Base-by-base conservation (phyloP, 2,888 invertebrate species). In the Calameuta filiformis region DNA sequence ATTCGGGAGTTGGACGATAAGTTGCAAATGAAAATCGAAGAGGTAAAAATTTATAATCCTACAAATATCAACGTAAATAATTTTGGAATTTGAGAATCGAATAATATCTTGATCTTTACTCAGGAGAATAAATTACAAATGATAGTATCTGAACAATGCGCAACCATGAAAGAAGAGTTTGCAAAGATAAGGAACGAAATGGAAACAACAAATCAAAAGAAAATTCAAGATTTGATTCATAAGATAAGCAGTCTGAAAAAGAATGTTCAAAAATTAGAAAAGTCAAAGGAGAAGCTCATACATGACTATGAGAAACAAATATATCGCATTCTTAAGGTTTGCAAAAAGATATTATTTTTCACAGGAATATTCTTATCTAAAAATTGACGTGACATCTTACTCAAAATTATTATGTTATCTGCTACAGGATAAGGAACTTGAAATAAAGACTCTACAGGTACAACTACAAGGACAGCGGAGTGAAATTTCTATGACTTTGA, bases 231-330 rank as follows among this genome's bases (percentile, higher is more conserved):
- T 79, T 80, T 90, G 11, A 37, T 81, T 4, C 81, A 81, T 12
- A 86, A 89, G 78, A 82, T 88, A 68, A 79, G 81, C 6, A 35
- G 76, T 9, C 77, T 90, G 75, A 89, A 88, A 68, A 87, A 82
- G 77, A 83, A 82, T 12, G 79, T 90, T 31, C 30, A 76, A 15
- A 88, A 85, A 78, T 76, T 90, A 11, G 86, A 87, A 73, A 90
- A 87, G 78, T 86, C 86, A 0, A 88, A 87, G 73, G 83, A 87
- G 6, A 87, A 82, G 76, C 75, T 87, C 4, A 80, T 80, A 12
- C 79, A 84, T n/a, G 86, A 89, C 75, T 89, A 86, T 77, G 87
- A 88, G 75, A 87, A 84, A 56, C 89, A 85, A 80, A 85, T 90
- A 75, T 84, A 80, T 71, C 80, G 82, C 37, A 82, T 89, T 69